A percentile compares a stretch with the other conserved stretches of the same genome.
These are phyloP conservation scores for Heliothis subflexa DNA, from an alignment of 1,140 invertebrate genomes.

Conservation along the genomic window DNA sequence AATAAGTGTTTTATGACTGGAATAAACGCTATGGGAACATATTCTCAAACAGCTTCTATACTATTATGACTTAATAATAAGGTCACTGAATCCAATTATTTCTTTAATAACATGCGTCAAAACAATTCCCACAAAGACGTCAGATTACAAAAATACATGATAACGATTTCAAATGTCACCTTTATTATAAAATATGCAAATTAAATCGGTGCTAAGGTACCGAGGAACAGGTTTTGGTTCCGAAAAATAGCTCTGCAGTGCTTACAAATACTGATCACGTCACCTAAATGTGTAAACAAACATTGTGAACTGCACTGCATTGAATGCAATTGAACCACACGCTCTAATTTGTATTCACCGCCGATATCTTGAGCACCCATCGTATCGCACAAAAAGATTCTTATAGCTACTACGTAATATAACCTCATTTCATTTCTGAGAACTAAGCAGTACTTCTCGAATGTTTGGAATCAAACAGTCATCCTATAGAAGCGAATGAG, in stretches of 20 bases:
- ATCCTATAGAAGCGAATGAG: conserved; percentile 17
- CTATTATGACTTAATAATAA: background rate
- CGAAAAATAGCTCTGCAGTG: conserved; percentile 38
- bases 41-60: too few species aligned
- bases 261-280: conserved; percentile 46
- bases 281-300: conserved; percentile 39
- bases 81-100: conserved; percentile 11
- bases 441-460: conserved; percentile 9
- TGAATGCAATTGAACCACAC: conserved; percentile 31
- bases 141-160: conserved; percentile 14
- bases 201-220: conserved; percentile 7
- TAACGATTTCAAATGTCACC: conserved; percentile 10
- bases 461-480: conserved; percentile 28
- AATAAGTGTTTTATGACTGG: background rate
- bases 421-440: conserved; percentile 22
- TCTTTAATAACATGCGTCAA: background rate
- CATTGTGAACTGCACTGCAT: conserved; percentile 31
- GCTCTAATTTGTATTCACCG: conserved; percentile 41
- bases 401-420: conserved; percentile 20
- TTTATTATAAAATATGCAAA: conserved; percentile 31
- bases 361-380: conserved; percentile 4
- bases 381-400: conserved; percentile 19
- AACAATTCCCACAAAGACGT: conserved; percentile 5
- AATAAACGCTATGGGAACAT: background rate
- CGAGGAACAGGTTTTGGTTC: conserved; percentile 30